Conservation (phyloP, 2,113 vertebrate species). For the Cygnus atratus region DNA sequence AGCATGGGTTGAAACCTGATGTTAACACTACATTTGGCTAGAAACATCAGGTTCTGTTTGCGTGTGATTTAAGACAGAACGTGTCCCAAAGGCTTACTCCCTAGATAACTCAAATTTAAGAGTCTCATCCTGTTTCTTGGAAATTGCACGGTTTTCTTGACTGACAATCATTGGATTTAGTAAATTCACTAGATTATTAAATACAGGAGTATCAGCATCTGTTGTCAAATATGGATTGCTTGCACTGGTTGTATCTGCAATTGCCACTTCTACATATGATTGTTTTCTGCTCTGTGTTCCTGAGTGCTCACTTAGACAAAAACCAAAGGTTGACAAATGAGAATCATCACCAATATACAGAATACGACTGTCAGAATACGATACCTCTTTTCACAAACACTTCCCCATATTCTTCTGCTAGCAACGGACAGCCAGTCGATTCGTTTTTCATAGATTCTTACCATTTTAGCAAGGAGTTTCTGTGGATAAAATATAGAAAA, state of each 20-base stretch:
- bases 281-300: not conserved
- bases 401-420: slow-evolving; percentile 85
- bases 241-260: not conserved
- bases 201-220: not conserved
- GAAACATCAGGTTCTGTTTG: not conserved
- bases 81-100: not conserved
- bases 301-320: not conserved
- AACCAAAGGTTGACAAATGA: not conserved
- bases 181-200: not conserved
- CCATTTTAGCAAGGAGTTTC: slow-evolving; percentile 73
- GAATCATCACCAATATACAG: not conserved
- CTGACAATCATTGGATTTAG: not conserved
- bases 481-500: slow-evolving; percentile 46
- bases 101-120: not conserved
- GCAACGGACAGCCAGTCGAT: slow-evolving; percentile 77
- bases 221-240: not conserved
- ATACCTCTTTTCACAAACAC: slow-evolving; percentile 83
- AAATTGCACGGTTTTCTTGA: not conserved
- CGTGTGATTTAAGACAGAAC: not conserved
- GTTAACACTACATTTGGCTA: not conserved
- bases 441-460: slow-evolving; percentile 71
- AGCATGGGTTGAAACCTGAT: not conserved
- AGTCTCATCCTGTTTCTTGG: not conserved
- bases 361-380: not conserved
- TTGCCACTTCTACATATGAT: not conserved